Conservation (phyloP, 2,797 vertebrate species). For the Eleutherodactylus coqui region DNA sequence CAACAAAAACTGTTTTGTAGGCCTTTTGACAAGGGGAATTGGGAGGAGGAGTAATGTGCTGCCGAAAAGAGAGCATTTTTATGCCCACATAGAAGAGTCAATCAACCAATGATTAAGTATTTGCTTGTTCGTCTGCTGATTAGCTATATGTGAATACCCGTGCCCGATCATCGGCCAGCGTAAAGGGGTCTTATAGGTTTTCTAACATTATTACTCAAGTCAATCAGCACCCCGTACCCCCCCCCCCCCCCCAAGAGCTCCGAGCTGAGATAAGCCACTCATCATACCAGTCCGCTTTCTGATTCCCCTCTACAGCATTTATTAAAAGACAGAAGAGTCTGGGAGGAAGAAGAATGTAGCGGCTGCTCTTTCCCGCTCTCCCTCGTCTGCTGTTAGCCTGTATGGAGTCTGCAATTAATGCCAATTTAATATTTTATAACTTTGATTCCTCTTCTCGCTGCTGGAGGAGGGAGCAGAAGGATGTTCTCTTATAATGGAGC, state of each 20-base stretch:
- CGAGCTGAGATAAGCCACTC: neutral
- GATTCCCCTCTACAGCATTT: constrained; percentile 23
- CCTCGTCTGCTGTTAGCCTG: constrained; percentile 46
- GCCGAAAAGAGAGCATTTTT: no score
- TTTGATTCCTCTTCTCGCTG: constrained; percentile 46
- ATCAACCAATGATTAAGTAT: no score
- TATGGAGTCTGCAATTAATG: constrained; percentile 59
- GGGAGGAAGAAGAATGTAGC: constrained; percentile 49
- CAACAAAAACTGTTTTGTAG: no score
- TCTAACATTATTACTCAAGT: neutral
- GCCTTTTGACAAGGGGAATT: no score
- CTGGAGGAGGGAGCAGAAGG: constrained; percentile 44
- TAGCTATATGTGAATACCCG: no score
- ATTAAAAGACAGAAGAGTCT: constrained; percentile 41
- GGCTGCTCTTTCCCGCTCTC: constrained; percentile 48
- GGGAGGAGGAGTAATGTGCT: no score
- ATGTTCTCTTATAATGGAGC: constrained; percentile 17
- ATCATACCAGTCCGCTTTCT: constrained; percentile 31
- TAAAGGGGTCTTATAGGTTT: no score
- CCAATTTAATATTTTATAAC: constrained; percentile 62
- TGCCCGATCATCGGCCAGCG: no score
- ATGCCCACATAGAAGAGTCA: no score
- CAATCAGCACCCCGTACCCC: neutral
- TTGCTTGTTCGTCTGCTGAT: no score
- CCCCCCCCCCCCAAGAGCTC: neutral